Percentiles rank a stretch among this genome's conserved stretches.
phyloP scores from a whole-genome alignment of 2,888 invertebrate genomes.

The Coenonympha glycerion region DNA sequence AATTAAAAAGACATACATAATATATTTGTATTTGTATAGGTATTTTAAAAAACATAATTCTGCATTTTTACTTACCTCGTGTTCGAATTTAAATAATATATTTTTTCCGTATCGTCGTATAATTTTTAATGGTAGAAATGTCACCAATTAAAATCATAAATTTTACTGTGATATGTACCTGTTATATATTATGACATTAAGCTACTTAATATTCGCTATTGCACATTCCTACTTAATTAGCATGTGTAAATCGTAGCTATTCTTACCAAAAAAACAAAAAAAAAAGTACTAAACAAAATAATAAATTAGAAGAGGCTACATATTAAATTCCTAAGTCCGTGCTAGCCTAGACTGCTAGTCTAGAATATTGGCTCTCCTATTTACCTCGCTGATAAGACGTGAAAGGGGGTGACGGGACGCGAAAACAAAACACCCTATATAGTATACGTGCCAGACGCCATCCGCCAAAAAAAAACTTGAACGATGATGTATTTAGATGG shows the following conservation, averaged over 20 bases:
- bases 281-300: conserved; percentile 14
- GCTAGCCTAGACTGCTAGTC: conserved; percentile 6
- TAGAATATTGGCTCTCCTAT: conserved; percentile 13
- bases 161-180: too few species aligned
- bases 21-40: too few species aligned
- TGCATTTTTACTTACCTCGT: too few species aligned
- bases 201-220: too few species aligned
- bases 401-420: conserved; percentile 11
- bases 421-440: conserved; percentile 9
- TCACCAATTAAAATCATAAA: too few species aligned
- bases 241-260: neutral
- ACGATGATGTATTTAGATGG: too few species aligned
- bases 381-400: conserved; percentile 17
- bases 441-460: neutral
- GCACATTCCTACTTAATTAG: neutral
- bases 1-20: too few species aligned
- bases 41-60: too few species aligned
- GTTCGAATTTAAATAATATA: too few species aligned
- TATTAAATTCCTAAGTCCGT: neutral
- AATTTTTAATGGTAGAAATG: too few species aligned
- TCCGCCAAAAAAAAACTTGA: neutral
- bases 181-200: too few species aligned
- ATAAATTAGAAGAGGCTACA: conserved; percentile 2
- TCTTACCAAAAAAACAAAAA: neutral
- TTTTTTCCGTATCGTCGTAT: too few species aligned